phyloP scores from a whole-genome alignment of 2,888 invertebrate species.

The Lissocephala sabroskyi region DNA sequence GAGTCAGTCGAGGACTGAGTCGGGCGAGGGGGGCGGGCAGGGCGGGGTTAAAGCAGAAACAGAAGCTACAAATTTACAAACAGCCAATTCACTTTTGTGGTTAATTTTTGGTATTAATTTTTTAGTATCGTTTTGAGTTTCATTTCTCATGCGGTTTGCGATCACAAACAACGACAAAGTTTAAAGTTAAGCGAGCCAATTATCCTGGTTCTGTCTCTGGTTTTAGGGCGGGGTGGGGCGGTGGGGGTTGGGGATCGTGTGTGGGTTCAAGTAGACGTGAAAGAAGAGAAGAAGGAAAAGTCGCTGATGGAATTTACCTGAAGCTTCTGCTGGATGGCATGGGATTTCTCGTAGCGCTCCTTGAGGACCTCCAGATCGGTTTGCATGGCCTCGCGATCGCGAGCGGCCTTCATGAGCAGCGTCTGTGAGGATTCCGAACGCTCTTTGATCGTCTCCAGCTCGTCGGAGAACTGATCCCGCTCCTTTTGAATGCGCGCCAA shows the following conservation, averaged over 20 bases:
- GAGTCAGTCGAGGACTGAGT: neutral
- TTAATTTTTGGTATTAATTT: constrained; percentile 32
- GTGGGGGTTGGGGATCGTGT: constrained; percentile 9
- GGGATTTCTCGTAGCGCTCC: constrained; percentile 91
- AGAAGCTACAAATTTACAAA: constrained; percentile 67
- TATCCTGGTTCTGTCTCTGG: constrained; percentile 1
- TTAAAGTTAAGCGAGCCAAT: constrained; percentile 38
- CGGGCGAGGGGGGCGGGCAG: too few species aligned
- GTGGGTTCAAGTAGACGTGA: constrained; percentile 1
- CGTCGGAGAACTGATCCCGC: constrained; percentile 86
- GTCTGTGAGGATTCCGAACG: constrained; percentile 86
- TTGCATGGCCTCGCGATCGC: constrained; percentile 88
- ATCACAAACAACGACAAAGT: constrained; percentile 20
- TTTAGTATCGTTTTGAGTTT: constrained; percentile 31
- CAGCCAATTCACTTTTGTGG: constrained; percentile 61
- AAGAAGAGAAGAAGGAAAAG: too few species aligned
- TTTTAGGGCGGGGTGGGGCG: neutral
- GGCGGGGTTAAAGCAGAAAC: constrained; percentile 17
- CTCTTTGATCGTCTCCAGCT: constrained; percentile 86
- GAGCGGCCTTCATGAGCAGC: constrained; percentile 85
- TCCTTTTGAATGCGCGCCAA: constrained; percentile 91
- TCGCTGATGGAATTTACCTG: constrained; percentile 78
- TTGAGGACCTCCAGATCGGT: constrained; percentile 90
- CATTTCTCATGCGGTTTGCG: constrained; percentile 43
- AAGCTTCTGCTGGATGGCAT: constrained; percentile 86